These are phyloP conservation scores for Gasterosteus nipponicus DNA, from an alignment of 2,113 vertebrate species.

Conservation along the genomic window DNA sequence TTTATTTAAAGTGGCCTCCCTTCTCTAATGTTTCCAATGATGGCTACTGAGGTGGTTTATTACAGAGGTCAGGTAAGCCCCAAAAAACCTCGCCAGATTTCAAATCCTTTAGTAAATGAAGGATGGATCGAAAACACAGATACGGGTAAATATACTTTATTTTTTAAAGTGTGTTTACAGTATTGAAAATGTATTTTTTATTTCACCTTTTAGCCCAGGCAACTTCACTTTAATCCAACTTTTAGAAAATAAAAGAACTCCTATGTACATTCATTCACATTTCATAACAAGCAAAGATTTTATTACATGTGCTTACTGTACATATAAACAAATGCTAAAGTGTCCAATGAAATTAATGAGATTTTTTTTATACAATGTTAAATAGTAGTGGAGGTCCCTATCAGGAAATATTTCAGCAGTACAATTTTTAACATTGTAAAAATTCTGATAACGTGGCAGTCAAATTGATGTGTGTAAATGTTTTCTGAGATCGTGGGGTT, in stretches of 20 bases:
- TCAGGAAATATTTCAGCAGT: slow-evolving; percentile 21
- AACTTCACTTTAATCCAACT: slow-evolving; percentile 62
- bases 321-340: slow-evolving; percentile 77
- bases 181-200: slow-evolving; percentile 62
- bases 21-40: neutral
- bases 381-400: slow-evolving; percentile 60
- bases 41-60: neutral
- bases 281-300: slow-evolving; percentile 65
- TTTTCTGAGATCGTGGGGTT: neutral
- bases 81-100: neutral
- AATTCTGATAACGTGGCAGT: neutral
- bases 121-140: neutral
- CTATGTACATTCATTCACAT: slow-evolving; percentile 79
- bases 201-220: slow-evolving; percentile 61
- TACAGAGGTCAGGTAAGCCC: neutral
- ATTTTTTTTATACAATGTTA: slow-evolving; percentile 81
- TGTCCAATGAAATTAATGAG: slow-evolving; percentile 39
- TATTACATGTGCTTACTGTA: slow-evolving; percentile 70
- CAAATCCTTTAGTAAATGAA: neutral
- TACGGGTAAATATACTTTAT: slow-evolving; percentile 75
- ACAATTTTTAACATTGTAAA: neutral
- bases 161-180: slow-evolving; percentile 72
- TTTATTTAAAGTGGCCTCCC: neutral
- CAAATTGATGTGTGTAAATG: slow-evolving; percentile 7
- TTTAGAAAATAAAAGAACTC: slow-evolving; percentile 63